These are phyloP conservation scores for Tachystola acroxantha DNA, from an alignment of 2,888 invertebrate genomes.

Conservation along the genomic window DNA sequence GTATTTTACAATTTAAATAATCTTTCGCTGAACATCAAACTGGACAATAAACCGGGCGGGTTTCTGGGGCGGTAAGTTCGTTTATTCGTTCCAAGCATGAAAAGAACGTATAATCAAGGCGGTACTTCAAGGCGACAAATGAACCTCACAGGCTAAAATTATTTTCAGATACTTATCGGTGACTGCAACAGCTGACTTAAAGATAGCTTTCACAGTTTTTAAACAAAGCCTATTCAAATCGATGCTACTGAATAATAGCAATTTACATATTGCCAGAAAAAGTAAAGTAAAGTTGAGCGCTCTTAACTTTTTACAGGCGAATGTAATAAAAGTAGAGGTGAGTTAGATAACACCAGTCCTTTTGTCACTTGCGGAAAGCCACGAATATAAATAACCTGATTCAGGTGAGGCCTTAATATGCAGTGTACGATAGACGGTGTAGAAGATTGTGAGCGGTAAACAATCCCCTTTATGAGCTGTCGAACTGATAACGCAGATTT, in stretches of 20 bases:
- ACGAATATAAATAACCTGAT: slow-evolving; percentile 33
- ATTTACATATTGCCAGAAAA: too few species aligned
- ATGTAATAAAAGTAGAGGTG: neutral
- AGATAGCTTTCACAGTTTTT: too few species aligned
- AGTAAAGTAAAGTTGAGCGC: too few species aligned
- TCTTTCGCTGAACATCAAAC: too few species aligned
- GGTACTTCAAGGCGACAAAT: neutral
- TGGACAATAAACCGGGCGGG: too few species aligned
- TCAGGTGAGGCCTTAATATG: slow-evolving; percentile 18
- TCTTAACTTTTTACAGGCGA: neutral
- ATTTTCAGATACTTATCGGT: too few species aligned
- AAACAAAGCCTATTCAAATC: too few species aligned
- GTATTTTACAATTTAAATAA: too few species aligned
- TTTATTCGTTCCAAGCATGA: neutral
- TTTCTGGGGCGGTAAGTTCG: too few species aligned
- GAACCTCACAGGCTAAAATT: too few species aligned
- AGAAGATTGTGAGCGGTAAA: slow-evolving; percentile 31
- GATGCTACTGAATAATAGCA: too few species aligned
- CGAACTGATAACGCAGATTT: slow-evolving; percentile 38
- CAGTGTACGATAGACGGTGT: slow-evolving; percentile 9
- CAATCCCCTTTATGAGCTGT: slow-evolving; percentile 39
- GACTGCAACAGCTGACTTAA: too few species aligned
- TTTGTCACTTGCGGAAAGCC: slow-evolving; percentile 1
- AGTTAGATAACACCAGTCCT: neutral
- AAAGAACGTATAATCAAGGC: neutral